A percentile compares a stretch with the other conserved stretches of the same genome.
Evolutionary conservation across 2,888 invertebrate genomes (phyloP).

Genomic region (Eupithecia insigniata): DNA sequence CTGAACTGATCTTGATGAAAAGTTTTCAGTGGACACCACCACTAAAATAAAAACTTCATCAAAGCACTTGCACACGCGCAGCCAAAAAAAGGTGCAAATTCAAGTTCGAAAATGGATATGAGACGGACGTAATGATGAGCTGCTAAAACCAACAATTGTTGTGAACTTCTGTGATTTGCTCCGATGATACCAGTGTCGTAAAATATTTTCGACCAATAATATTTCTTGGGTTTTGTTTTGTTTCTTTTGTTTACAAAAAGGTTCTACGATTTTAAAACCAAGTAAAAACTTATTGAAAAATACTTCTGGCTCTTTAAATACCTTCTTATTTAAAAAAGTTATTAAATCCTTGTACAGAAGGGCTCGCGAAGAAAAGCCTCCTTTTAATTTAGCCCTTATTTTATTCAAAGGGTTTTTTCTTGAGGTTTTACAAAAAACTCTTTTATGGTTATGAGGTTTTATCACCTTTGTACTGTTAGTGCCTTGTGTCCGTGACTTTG

Average conservation of each 20-base stretch:
- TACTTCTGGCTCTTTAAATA: background rate
- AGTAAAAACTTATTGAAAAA: no score
- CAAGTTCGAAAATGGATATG: no score
- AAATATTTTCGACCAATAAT: no score
- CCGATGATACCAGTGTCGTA: no score
- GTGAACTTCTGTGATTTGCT: no score
- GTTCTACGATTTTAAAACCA: background rate
- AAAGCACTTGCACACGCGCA: no score
- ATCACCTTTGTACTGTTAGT: background rate
- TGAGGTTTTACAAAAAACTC: slow-evolving; percentile 2
- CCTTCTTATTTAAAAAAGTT: slow-evolving; percentile 8
- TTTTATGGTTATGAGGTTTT: background rate
- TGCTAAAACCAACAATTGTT: no score
- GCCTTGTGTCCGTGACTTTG: background rate
- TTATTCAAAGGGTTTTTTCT: slow-evolving; percentile 30
- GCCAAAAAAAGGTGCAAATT: no score
- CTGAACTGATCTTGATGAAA: background rate
- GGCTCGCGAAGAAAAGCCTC: slow-evolving; percentile 7
- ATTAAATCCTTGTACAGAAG: slow-evolving; percentile 27
- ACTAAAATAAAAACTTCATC: no score
- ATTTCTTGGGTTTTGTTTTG: no score
- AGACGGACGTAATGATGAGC: no score
- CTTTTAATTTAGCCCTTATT: slow-evolving; percentile 32
- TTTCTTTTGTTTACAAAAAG: background rate
- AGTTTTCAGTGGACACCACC: background rate